These are phyloP conservation scores for Eristalis intricaria DNA, from an alignment of 2,888 invertebrate species.

Conservation along the genomic window DNA sequence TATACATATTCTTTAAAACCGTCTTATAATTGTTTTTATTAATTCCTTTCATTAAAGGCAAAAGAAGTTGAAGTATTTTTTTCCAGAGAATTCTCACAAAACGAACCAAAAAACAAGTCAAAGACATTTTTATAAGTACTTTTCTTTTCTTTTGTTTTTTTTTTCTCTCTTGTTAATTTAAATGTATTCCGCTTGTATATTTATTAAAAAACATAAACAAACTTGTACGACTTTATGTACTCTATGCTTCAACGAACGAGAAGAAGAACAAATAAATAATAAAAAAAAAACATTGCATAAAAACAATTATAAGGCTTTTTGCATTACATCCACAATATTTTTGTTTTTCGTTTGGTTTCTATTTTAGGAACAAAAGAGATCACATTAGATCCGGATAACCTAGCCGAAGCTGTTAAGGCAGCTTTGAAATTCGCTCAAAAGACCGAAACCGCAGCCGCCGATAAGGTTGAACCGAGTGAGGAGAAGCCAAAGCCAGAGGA, in stretches of 20 bases:
- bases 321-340: not conserved
- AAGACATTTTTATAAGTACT: conserved; percentile 14
- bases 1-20: not conserved
- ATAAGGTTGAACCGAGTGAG: not conserved
- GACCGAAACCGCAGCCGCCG: not conserved
- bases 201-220: conserved; percentile 27
- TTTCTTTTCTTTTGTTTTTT: not conserved
- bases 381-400: conserved; percentile 29
- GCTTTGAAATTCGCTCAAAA: conserved; percentile 44
- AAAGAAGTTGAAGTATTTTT: conserved; percentile 64
- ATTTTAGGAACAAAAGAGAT: conserved; percentile 62
- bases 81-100: conserved; percentile 45
- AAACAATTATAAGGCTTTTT: conserved; percentile 67
- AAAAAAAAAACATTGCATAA: conserved; percentile 28
- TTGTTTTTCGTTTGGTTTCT: not conserved
- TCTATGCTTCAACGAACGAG: conserved; percentile 36
- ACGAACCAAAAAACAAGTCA: conserved; percentile 35
- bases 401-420: conserved; percentile 45
- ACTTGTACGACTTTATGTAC: conserved; percentile 34
- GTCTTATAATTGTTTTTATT: conserved; percentile 71
- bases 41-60: conserved; percentile 64
- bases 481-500: not conserved
- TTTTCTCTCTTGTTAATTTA: not conserved
- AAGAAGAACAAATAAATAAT: conserved; percentile 21
- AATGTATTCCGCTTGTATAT: conserved; percentile 41